Percentiles rank a stretch among this genome's conserved stretches.
phyloP scores from a whole-genome alignment of 2,113 vertebrate genomes.

The Gallinago jamesoni region DNA sequence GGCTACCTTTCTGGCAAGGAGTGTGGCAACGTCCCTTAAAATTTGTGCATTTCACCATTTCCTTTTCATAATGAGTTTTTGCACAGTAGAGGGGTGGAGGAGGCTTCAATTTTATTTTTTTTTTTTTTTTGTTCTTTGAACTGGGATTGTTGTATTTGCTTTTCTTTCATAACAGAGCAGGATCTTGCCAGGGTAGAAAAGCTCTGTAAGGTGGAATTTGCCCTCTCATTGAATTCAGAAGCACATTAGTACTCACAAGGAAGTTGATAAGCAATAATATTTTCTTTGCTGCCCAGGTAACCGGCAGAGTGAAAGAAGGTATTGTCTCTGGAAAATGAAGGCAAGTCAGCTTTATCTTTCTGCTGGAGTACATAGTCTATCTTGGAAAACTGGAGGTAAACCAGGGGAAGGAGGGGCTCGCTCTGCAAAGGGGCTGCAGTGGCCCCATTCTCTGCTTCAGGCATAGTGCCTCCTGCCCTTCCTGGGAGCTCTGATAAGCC shows the following conservation, averaged over 20 bases:
- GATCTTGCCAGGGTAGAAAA: constrained; percentile 4
- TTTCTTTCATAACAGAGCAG: constrained; percentile 12
- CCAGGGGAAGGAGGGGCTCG: background rate
- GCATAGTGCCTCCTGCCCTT: background rate
- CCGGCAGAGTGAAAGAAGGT: constrained; percentile 36
- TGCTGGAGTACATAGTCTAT: background rate
- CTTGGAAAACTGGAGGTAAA: constrained; percentile 20
- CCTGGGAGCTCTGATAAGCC: background rate
- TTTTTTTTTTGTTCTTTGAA: constrained; percentile 14
- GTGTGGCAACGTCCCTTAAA: background rate
- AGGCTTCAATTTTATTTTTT: constrained; percentile 1
- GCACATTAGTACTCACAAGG: constrained; percentile 39
- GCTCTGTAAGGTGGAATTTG: constrained; percentile 50
- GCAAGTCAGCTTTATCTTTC: constrained; percentile 28
- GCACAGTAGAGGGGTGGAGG: fast-evolving
- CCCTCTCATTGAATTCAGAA: constrained; percentile 44
- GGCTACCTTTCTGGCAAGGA: background rate
- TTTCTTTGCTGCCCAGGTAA: constrained; percentile 65
- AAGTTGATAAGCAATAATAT: constrained; percentile 70
- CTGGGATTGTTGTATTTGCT: constrained; percentile 13
- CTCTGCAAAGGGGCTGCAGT: background rate
- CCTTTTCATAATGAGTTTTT: background rate
- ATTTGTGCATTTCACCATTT: background rate
- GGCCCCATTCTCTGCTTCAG: background rate
- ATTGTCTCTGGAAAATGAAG: constrained; percentile 50